Evolutionary conservation across 2,888 invertebrate genomes (phyloP), one percentile per base, ranked within the genome.

Genomic region (Hydroisotoma schaefferi): DNA sequence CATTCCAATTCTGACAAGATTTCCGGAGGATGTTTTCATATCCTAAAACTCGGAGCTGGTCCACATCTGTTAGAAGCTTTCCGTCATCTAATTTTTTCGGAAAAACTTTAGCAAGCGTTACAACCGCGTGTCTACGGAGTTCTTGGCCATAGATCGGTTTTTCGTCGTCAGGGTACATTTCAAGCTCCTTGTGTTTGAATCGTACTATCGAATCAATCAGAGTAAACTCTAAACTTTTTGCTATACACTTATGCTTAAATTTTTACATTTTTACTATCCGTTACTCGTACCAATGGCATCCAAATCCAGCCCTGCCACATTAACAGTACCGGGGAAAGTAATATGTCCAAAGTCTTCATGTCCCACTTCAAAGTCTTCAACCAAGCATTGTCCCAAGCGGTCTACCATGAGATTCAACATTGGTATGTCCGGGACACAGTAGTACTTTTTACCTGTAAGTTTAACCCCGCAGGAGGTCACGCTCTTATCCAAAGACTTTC

Each of bases 61-160:
- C 46, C 78, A 46, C 26, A 18, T 27, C 23, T 8, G 26, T 38
- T 3, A 87, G 84, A 73, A 90, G 90, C 56, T 84, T 80, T 57
- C 86, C 85, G 55, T 85, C 84, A 0, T 87, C 85, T 78, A 90
- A 92, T 76, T 94, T 91, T 20, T 85, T 80, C 0, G 98, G 98
- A 90, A 93, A 99, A 1, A 95, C 90, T 69, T 90, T 83, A 77
- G 97, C 94, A 48, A 99, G 79, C 0, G 97, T 97, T 29, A 74
- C 73, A 75, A 94, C 87, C 1, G 95, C 95, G 47, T 85, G 85
- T 10, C 91, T 83, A 80, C 99, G 98, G 44, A 99, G 80, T 0
- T 88, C 94, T 61, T 84, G 81, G 0, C 97, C 97, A 10, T 89
- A 79, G 0, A 88, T 83, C 0, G 98, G 98, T 59, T 83, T 83